Evolutionary conservation across 2,113 vertebrate species (phyloP), one percentile per base, ranked within the genome.

Genomic region (Periophthalmodon schlosseri): DNA sequence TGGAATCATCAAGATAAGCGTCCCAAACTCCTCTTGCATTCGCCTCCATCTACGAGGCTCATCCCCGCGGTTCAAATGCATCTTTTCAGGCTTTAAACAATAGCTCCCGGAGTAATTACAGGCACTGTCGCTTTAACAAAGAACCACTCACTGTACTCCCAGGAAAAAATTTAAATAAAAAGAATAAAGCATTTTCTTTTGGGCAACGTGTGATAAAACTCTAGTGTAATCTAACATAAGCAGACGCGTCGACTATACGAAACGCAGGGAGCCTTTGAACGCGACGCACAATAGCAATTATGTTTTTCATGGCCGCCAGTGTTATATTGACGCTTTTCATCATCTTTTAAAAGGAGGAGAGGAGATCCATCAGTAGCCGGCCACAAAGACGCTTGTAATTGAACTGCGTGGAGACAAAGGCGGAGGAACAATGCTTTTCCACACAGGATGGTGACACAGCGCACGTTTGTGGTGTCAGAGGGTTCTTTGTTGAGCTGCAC

Each of bases 171-270:
- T 28, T 84, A 82, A 72, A 63, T 58, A 49, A 39, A 34, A 52
- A 69, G 76, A 74, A 70, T 46, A 69, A 60, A 70, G 68, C 46
- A 20, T 68, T 80, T 82, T 82, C 49, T 81, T 54, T 75, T 24
- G 54, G 73, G 63, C 69, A 72, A 57, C 15, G 74, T 46, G 58
- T 24, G 33, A 68, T 66, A n/a, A 24, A 44, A 24, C 54, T 24
- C 49, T 84, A 78, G 49, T 79, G 75, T 90, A 88, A 90, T 91
- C 85, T 60, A 76, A 81, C 87, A 83, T 46, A 80, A 87, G 84
- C 86, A 87, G 78, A 84, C 33, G 84, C 73, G 74, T 73, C 68
- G 73, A 75, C 36, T 49, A 61, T 44, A 33, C 44, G 23, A 1
- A n/a, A 34, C 66, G 64, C 33, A 1, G 12, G 20, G 10, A 79